phyloP scores from a whole-genome alignment of 2,888 invertebrate genomes.

The Lycaena phlaeas region DNA sequence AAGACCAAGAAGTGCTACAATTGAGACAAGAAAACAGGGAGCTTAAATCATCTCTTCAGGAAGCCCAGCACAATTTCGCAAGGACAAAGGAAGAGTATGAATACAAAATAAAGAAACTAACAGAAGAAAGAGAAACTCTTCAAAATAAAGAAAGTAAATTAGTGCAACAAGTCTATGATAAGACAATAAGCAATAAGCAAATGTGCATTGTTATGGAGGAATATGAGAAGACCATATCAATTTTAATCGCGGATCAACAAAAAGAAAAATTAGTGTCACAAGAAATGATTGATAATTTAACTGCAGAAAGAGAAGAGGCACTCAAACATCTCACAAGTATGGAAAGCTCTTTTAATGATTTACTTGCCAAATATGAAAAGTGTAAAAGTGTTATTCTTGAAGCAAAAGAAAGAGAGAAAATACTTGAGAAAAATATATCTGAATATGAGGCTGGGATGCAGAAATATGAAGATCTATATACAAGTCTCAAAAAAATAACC shows the following conservation, averaged over 20 bases:
- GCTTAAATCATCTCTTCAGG: constrained; percentile 44
- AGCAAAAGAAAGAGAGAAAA: constrained; percentile 75
- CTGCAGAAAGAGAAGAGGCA: constrained; percentile 72
- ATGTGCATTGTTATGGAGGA: constrained; percentile 82
- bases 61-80: constrained; percentile 40
- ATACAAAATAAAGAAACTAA: constrained; percentile 44
- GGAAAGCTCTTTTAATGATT: constrained; percentile 76
- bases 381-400: constrained; percentile 72
- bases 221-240: constrained; percentile 85
- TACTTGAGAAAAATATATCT: constrained; percentile 76
- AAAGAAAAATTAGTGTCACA: constrained; percentile 70
- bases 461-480: constrained; percentile 85
- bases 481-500: constrained; percentile 87
- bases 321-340: constrained; percentile 72
- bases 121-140: constrained; percentile 40
- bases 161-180: constrained; percentile 47
- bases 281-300: constrained; percentile 58
- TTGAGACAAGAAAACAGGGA: constrained; percentile 54
- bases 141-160: constrained; percentile 42
- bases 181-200: constrained; percentile 50
- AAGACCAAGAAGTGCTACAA: constrained; percentile 50
- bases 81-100: constrained; percentile 41
- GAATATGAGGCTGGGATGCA: constrained; percentile 80
- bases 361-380: constrained; percentile 76
- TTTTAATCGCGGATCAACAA: constrained; percentile 81